Evolutionary conservation across 2,888 invertebrate species (phyloP), one percentile per base, ranked within the genome.

Genomic region (Eristalis tenax): DNA sequence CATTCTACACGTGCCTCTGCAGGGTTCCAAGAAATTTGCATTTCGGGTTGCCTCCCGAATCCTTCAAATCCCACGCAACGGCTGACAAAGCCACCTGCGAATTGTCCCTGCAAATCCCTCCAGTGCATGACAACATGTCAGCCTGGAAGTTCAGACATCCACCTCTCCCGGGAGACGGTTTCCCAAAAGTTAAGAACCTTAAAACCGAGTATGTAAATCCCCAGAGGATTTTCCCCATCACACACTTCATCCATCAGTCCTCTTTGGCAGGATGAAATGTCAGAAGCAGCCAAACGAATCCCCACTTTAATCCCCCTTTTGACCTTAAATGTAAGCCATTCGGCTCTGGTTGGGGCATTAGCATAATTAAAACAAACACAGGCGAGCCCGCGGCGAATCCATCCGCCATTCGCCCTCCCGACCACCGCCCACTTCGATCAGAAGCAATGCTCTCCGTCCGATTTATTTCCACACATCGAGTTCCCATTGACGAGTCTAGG

Each of bases 401-500:
- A 2, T 35, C 35, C 28, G 40, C 40, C 40, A 40, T 15, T 13
- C 40, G 13, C 13, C 15, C 40, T 15, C 8, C 40, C 1, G 40
- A 40, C 40, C 13, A 3, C 43, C n/a, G 18, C 18, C 50, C 40
- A 59, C 15, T 59, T 8, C 22, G 66, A 66, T 68, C 59, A 18
- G n/a, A 6, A 64, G 32, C 50, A 64, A 65, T 70, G 3, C 56
- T 71, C 22, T 11, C 15, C 50, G 35, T 70, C 32, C 69, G 56
- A 64, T 78, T 64, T 32, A 64, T 70, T 70, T 43, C 78, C 23
- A 56, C 61, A 28, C 28, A 43, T 70, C 38, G 38, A 70, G 38
- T 57, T 38, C 38, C 73, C 22, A 73, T 80, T 61, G 79, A 61
- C 73, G 66, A 35, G 73, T 73, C 73, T 66, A 66, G 59, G 66